Evolutionary conservation across 2,888 invertebrate species (phyloP).

Genomic region (Oscheius sp.): DNA sequence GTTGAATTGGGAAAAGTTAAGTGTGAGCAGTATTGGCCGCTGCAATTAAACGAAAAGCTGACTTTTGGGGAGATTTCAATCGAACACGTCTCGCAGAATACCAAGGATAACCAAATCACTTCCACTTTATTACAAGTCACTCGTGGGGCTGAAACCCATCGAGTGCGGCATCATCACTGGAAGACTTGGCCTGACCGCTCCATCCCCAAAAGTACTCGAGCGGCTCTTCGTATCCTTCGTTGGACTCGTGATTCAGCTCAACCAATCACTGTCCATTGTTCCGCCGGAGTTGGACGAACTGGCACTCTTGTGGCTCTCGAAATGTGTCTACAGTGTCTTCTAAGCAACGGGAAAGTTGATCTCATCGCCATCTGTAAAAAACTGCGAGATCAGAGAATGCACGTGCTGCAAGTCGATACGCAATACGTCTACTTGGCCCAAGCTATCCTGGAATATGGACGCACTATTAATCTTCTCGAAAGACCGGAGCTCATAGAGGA

Average conservation of each 20-base stretch:
- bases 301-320: constrained; percentile 11
- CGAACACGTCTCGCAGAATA: background rate
- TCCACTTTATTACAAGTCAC: constrained; percentile 1
- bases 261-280: constrained; percentile 38
- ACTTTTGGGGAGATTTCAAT: constrained; percentile 4
- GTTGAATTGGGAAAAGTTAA: constrained; percentile 27
- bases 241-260: constrained; percentile 18
- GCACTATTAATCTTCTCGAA: background rate
- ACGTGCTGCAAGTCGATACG: background rate
- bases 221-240: constrained; percentile 29
- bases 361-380: background rate
- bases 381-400: background rate
- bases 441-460: background rate
- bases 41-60: constrained; percentile 2
- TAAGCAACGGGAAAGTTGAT: background rate
- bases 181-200: constrained; percentile 35
- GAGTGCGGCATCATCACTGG: constrained; percentile 32
- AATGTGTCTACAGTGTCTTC: background rate
- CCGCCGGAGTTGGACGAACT: constrained; percentile 36
- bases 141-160: background rate
- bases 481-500: background rate
- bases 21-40: constrained; percentile 28
- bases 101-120: background rate
- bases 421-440: background rate
- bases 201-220: constrained; percentile 32